phyloP scores from a whole-genome alignment of 2,113 vertebrate genomes.

The Lichenostomus cassidix region DNA sequence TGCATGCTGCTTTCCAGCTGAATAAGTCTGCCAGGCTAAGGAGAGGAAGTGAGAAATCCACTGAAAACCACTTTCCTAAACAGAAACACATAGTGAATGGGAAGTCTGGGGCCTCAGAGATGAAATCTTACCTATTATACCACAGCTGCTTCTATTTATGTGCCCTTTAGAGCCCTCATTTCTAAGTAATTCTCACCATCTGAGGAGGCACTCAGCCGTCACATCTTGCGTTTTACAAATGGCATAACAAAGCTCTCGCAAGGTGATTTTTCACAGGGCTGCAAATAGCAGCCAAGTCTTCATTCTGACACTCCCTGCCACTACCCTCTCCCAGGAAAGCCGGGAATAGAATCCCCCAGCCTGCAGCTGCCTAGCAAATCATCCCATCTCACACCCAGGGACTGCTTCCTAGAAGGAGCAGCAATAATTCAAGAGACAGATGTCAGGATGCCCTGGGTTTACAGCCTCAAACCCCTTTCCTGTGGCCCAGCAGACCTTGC shows the following conservation, averaged over 20 bases:
- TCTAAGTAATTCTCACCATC: conserved; percentile 58
- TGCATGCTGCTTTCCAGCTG: neutral
- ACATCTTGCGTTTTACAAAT: conserved; percentile 54
- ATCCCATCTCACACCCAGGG: neutral
- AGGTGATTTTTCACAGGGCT: conserved; percentile 48
- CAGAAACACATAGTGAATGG: neutral
- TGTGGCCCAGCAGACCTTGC: neutral
- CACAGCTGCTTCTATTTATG: conserved; percentile 59
- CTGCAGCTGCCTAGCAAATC: conserved; percentile 17
- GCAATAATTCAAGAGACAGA: neutral
- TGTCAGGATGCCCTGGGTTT: neutral
- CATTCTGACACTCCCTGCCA: conserved; percentile 33
- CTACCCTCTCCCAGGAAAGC: conserved; percentile 1
- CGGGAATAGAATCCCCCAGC: conserved; percentile 26
- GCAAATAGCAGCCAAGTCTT: conserved; percentile 38
- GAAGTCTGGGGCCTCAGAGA: neutral
- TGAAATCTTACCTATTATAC: conserved; percentile 47
- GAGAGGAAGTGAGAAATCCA: conserved; percentile 3
- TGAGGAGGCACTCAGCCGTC: conserved; percentile 14
- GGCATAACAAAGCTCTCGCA: conserved; percentile 42
- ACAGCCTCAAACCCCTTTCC: neutral
- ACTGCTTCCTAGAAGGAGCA: neutral
- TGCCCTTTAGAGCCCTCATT: conserved; percentile 55
- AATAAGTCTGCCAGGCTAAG: neutral
- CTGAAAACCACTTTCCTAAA: neutral